Evolutionary conservation across 1,140 invertebrate genomes (phyloP).

Genomic region (Sarcophaga peregrina): DNA sequence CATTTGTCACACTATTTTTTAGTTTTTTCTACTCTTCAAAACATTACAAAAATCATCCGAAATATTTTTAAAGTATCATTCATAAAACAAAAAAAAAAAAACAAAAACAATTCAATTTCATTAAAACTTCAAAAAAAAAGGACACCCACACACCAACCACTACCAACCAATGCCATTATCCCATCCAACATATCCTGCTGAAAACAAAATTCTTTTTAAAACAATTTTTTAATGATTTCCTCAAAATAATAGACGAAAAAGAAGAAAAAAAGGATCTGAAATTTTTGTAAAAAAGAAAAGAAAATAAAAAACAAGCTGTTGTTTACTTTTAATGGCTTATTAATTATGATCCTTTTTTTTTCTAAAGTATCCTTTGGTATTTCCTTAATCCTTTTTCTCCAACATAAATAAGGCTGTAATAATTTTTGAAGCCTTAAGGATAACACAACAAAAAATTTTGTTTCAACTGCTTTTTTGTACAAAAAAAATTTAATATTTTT

Average conservation of each 20-base stretch:
- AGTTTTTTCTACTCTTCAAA: too few relatives aligned
- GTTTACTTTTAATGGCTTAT: background rate
- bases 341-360: constrained; percentile 3
- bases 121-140: background rate
- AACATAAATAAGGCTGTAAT: background rate
- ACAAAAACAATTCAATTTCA: constrained; percentile 11
- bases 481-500: background rate
- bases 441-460: background rate
- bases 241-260: too few relatives aligned
- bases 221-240: too few relatives aligned
- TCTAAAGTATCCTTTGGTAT: too few relatives aligned
- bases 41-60: background rate
- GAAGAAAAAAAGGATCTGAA: background rate
- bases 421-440: background rate
- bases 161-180: too few relatives aligned
- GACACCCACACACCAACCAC: background rate
- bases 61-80: too few relatives aligned
- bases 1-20: constrained; percentile 30
- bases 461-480: background rate
- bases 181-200: background rate
- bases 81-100: constrained; percentile 26
- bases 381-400: background rate
- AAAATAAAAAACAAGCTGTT: background rate
- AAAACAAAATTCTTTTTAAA: background rate
- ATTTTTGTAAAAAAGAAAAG: background rate